Base-by-base conservation (phyloP, 2,113 vertebrate species). In the Thymallus thymallus region DNA sequence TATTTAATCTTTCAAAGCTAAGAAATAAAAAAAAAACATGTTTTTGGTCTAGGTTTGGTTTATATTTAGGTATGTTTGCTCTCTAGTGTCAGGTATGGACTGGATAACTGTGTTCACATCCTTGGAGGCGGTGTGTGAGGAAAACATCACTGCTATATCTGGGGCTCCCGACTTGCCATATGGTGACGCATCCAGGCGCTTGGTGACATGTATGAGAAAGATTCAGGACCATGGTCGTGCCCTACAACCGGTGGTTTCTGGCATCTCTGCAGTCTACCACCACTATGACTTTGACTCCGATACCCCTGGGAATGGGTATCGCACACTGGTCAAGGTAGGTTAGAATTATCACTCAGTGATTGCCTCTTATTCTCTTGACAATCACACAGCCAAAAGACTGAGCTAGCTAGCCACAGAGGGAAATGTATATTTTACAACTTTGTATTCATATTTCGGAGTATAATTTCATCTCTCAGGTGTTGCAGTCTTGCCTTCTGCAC, bases 401-500 rank as follows among this genome's bases (percentile, higher is more conserved):
- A 26, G 26, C 26, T 26, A 26, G 26, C 26, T 26, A 26, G 26
- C 9, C 35, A 41, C 9, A 41, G 35, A 41, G 35, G 9, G 35
- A 41, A 41, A 6, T 7, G 1, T n/a, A 51, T 14, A 51, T 51
- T 51, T 51, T 51, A 41, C 46, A 18, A 6, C 4, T 51, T 18
- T 51, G 12, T 41, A 51, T 51, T 51, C 48, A 18, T 18, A 51
- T 51, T 51, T 51, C 48, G 1, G 5, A 5, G 16, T 51, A 18
- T 51, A 5, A 51, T 51, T 3, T 5, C 4, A 51, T 51, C 14
- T 51, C 48, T 18, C 77, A 94, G 93, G 95, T 96, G 0, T 88
- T 94, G 26, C 88, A 85, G 29, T 92, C 94, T 66, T 97, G 96
- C 82, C 80, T 95, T 60, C 74, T 93, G 0, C 93, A 96, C 90